Evolutionary conservation across 1,140 invertebrate species (phyloP).

Genomic region (Carcinoscorpius rotundicauda): DNA sequence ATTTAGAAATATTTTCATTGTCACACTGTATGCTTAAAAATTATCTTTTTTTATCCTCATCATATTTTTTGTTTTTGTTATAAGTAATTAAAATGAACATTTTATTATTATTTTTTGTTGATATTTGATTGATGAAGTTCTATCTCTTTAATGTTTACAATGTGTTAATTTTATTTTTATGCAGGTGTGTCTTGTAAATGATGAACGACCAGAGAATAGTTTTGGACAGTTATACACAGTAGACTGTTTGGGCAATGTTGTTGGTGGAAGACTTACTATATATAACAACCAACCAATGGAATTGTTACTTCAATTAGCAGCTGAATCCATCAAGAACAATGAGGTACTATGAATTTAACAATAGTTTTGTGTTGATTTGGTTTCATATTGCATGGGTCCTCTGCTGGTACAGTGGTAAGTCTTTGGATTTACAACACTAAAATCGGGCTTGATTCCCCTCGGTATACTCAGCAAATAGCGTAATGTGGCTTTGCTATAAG

Average conservation of each 20-base stretch:
- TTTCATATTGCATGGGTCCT: background rate
- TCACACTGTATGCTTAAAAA: background rate
- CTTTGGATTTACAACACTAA: too few relatives aligned
- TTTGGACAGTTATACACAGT: conserved; percentile 69
- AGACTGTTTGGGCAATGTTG: conserved; percentile 74
- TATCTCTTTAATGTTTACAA: background rate
- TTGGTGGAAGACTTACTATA: conserved; percentile 55
- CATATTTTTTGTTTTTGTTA: too few relatives aligned
- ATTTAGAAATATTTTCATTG: conserved; percentile 2
- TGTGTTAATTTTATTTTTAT: conserved; percentile 18
- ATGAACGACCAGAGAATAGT: conserved; percentile 60
- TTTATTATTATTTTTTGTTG: too few relatives aligned
- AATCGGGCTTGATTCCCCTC: too few relatives aligned
- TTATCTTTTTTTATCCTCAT: too few relatives aligned
- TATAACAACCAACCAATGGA: conserved; percentile 82
- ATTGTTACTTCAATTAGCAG: conserved; percentile 54
- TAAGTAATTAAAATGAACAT: too few relatives aligned
- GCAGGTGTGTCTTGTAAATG: conserved; percentile 67
- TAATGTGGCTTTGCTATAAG: background rate
- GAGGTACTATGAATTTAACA: conserved; percentile 35
- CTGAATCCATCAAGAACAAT: conserved; percentile 60
- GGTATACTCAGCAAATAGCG: background rate
- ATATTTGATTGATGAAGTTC: too few relatives aligned
- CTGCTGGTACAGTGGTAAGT: background rate
- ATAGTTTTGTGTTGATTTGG: background rate